Evolutionary conservation across 2,797 vertebrate species (phyloP).

Genomic region (Catostomus latipinnis): DNA sequence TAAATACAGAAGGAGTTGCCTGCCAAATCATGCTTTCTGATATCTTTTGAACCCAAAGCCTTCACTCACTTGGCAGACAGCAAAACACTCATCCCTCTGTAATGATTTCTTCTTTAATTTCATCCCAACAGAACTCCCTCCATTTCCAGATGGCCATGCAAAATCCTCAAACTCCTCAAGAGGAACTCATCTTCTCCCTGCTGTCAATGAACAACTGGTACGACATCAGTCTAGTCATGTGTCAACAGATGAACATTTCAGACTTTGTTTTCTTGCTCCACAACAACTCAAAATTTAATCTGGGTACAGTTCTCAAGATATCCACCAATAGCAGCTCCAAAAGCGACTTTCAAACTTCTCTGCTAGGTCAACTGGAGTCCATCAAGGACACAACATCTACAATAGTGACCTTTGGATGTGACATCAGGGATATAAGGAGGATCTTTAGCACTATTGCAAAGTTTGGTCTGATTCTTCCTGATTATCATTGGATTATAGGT

Average conservation of each 20-base stretch:
- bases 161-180: slow-evolving; percentile 81
- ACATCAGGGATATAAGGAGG: slow-evolving; percentile 86
- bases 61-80: slow-evolving; percentile 14
- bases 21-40: background rate
- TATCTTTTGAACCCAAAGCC: background rate
- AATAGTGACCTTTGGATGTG: slow-evolving; percentile 92
- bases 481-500: slow-evolving; percentile 93
- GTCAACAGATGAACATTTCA: slow-evolving; percentile 91
- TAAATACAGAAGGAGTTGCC: background rate
- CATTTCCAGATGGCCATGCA: slow-evolving; percentile 95
- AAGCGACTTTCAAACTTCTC: slow-evolving; percentile 78
- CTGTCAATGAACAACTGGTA: slow-evolving; percentile 96
- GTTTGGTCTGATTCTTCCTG: slow-evolving; percentile 81
- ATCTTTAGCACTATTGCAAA: slow-evolving; percentile 83
- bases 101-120: slow-evolving; percentile 27
- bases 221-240: slow-evolving; percentile 92
- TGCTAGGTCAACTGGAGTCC: slow-evolving; percentile 83
- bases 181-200: slow-evolving; percentile 88
- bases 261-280: slow-evolving; percentile 89
- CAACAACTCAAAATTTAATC: slow-evolving; percentile 90
- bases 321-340: slow-evolving; percentile 76
- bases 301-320: slow-evolving; percentile 89
- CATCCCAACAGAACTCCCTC: slow-evolving; percentile 86
- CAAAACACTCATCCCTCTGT: slow-evolving; percentile 33
- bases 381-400: slow-evolving; percentile 84